Conservation (phyloP, 1,140 invertebrate genomes). For the Copidosoma floridanum region DNA sequence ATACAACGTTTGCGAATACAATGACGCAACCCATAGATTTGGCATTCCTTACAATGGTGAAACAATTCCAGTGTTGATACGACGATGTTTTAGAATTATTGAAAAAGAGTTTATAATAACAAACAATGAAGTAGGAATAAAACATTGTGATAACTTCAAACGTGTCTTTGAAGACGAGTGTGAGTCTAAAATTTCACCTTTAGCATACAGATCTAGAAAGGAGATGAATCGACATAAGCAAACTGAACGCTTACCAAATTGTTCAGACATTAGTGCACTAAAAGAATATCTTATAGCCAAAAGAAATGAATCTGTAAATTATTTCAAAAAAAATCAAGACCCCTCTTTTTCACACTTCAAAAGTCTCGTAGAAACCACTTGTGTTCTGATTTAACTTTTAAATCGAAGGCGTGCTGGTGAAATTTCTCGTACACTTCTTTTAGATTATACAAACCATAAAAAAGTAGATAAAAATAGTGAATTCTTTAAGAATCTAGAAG, state of each 20-base stretch:
- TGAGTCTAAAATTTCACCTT: background rate
- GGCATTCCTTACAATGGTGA: background rate
- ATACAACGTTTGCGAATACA: background rate
- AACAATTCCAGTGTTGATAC: background rate
- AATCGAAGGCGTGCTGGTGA: background rate
- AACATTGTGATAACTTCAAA: background rate
- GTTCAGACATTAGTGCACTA: background rate
- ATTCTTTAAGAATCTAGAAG: background rate
- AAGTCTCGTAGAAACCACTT: background rate
- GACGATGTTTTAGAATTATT: background rate
- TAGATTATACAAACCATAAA: background rate
- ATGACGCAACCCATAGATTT: background rate
- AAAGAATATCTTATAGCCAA: background rate
- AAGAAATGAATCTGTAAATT: background rate
- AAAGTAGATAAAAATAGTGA: background rate
- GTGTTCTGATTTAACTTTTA: background rate
- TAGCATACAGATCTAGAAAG: background rate
- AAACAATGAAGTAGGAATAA: background rate
- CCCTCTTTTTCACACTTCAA: background rate
- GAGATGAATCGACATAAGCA: background rate
- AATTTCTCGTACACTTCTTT: background rate
- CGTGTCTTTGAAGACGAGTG: background rate
- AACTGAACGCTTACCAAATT: background rate
- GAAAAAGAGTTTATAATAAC: background rate
- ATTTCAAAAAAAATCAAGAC: background rate